Percentiles rank a stretch among this genome's conserved stretches.
Evolutionary conservation across 2,888 invertebrate species (phyloP).

Genomic region (Synanthedon vespiformis): DNA sequence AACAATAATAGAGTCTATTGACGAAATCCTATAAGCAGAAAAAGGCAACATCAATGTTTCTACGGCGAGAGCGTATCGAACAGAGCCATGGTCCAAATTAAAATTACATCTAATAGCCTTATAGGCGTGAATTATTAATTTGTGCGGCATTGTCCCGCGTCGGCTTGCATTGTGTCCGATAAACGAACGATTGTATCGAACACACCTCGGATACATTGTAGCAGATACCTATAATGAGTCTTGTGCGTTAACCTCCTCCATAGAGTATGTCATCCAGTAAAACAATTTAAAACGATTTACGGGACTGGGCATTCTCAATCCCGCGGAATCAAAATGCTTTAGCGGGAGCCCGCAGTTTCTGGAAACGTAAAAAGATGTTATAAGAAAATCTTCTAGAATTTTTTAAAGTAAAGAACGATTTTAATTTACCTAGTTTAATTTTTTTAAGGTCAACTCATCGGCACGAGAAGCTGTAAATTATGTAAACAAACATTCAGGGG

Average conservation of each 20-base stretch:
- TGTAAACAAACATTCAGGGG: no score
- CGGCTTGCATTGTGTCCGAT: constrained; percentile 18
- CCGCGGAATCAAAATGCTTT: no score
- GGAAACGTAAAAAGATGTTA: no score
- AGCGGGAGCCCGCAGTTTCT: no score
- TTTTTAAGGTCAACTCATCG: no score
- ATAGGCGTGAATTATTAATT: constrained; percentile 64
- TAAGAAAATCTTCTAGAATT: no score
- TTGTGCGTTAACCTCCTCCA: constrained; percentile 8
- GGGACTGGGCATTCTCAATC: no score
- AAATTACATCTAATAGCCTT: constrained; percentile 50
- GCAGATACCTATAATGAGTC: constrained; percentile 16
- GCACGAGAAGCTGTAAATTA: no score
- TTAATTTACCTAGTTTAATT: no score
- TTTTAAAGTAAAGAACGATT: no score
- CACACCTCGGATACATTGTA: neutral
- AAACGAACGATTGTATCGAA: constrained; percentile 23
- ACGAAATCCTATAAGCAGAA: constrained; percentile 46
- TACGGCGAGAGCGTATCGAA: constrained; percentile 35
- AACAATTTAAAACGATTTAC: no score
- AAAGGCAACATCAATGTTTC: constrained; percentile 17
- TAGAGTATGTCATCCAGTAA: no score
- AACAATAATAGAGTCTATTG: constrained; percentile 36
- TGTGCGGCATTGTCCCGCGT: constrained; percentile 45
- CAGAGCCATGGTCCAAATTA: constrained; percentile 42